Evolutionary conservation across 2,888 invertebrate species (phyloP).

Genomic region (Oithona nana): DNA sequence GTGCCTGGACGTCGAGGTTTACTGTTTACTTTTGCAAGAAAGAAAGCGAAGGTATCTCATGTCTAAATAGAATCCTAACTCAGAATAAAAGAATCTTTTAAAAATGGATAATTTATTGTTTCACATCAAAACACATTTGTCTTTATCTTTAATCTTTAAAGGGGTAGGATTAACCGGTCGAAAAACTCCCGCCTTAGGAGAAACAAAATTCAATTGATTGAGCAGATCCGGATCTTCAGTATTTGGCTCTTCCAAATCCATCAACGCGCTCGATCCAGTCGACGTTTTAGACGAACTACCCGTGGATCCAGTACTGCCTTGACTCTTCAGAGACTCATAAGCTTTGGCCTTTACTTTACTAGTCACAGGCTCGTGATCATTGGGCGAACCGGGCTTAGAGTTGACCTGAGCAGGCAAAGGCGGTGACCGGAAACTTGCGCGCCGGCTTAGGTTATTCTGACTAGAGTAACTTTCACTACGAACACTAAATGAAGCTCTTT

Average conservation of each 20-base stretch:
- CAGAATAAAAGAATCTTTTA: no score
- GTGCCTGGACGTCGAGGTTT: no score
- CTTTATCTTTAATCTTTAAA: background rate
- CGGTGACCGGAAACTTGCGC: constrained; percentile 5
- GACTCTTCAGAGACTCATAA: constrained; percentile 13
- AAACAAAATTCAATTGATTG: constrained; percentile 11
- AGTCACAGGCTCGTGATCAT: background rate
- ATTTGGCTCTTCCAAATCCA: background rate
- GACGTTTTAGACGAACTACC: constrained; percentile 1
- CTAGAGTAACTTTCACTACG: no score
- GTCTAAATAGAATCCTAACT: no score
- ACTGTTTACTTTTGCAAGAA: no score
- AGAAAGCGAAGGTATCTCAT: no score
- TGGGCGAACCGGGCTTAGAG: background rate
- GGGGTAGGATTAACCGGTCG: background rate
- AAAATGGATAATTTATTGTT: no score
- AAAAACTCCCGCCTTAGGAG: constrained; percentile 10
- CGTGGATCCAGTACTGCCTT: background rate
- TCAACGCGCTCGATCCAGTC: background rate
- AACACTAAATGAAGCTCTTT: no score
- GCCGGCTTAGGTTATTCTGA: constrained; percentile 12
- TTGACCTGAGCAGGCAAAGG: background rate
- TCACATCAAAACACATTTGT: background rate
- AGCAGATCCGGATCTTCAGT: background rate
- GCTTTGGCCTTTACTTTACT: background rate